phyloP scores from a whole-genome alignment of 2,113 vertebrate genomes.

The Oncorhynchus masou region DNA sequence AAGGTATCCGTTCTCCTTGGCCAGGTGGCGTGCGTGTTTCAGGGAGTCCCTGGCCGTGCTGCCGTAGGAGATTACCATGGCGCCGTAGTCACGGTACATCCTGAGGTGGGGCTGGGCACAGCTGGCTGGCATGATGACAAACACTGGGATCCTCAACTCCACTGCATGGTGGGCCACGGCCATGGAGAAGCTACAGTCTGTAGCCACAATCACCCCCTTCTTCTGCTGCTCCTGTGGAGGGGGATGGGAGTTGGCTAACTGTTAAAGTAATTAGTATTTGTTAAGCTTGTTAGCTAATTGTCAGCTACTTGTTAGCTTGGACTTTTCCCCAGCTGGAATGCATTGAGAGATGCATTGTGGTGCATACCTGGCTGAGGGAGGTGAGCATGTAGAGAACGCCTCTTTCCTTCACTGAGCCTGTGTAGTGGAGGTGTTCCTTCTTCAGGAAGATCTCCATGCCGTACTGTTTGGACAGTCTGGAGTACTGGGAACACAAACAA shows the following conservation, averaged over 20 bases:
- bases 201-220: constrained; percentile 86
- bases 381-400: constrained; percentile 82
- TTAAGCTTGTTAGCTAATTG: not conserved
- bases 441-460: constrained; percentile 90
- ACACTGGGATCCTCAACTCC: constrained; percentile 80
- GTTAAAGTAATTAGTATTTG: not conserved
- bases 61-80: constrained; percentile 86
- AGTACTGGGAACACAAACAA: constrained; percentile 74
- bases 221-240: constrained; percentile 81
- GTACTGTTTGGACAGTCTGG: constrained; percentile 87
- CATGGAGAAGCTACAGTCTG: constrained; percentile 86
- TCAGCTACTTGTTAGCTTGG: not conserved
- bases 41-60: constrained; percentile 73
- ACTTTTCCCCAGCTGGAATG: not conserved
- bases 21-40: constrained; percentile 79
- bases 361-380: constrained; percentile 80
- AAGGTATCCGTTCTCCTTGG: constrained; percentile 82
- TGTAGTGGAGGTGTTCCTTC: constrained; percentile 90
- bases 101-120: constrained; percentile 71
- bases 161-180: constrained; percentile 83
- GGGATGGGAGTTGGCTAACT: not conserved
- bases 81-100: constrained; percentile 85
- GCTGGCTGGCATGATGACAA: constrained; percentile 80
- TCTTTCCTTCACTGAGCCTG: constrained; percentile 87
- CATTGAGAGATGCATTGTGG: not conserved